phyloP scores from a whole-genome alignment of 2,113 vertebrate species.

The Solenodon paradoxus region DNA sequence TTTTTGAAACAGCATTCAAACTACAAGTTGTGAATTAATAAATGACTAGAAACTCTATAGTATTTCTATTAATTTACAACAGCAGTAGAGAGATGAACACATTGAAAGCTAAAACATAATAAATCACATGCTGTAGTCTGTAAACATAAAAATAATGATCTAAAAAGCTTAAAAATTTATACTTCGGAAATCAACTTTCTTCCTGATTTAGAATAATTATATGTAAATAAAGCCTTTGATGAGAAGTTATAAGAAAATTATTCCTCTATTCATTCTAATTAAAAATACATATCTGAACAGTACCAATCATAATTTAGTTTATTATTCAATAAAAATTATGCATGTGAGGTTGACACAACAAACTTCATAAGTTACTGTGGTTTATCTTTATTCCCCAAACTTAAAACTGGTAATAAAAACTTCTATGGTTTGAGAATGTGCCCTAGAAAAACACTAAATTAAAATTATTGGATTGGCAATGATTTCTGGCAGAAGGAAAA shows the following conservation, averaged over 20 bases:
- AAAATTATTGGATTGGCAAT: not conserved
- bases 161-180: slow-evolving; percentile 8
- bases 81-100: not conserved
- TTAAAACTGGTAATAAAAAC: not conserved
- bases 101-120: slow-evolving; percentile 13
- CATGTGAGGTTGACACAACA: not conserved
- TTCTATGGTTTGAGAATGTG: not conserved
- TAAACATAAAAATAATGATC: not conserved
- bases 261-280: not conserved
- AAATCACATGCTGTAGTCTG: not conserved
- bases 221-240: not conserved
- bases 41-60: slow-evolving; percentile 10
- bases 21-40: not conserved
- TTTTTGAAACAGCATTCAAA: not conserved
- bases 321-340: slow-evolving; percentile 14
- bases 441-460: not conserved
- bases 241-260: not conserved
- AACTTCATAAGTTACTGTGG: not conserved
- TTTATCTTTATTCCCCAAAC: slow-evolving; percentile 5
- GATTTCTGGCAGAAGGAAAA: not conserved
- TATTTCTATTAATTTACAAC: too few relatives aligned
- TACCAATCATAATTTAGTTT: not conserved
- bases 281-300: slow-evolving; percentile 22
- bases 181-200: not conserved
- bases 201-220: slow-evolving; percentile 3